Base-by-base conservation (phyloP, 2,888 invertebrate genomes). In the Sesia bembeciformis region DNA sequence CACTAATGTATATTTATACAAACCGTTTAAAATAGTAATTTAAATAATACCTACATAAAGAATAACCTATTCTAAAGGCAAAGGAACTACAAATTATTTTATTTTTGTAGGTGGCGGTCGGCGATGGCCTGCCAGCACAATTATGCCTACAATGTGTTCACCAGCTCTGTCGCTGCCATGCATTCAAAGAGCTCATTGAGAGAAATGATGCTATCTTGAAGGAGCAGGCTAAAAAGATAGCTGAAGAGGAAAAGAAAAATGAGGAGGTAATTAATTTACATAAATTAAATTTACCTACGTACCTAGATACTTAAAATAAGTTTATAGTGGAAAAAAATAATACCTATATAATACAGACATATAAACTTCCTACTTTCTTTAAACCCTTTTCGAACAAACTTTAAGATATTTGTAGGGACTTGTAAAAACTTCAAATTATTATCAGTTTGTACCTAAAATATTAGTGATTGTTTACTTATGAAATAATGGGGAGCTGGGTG, bases 91-190 rank as follows among this genome's bases (percentile, higher is more conserved):
- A 39, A 38, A n/a, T 1, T 50, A 50, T 50, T 40, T 52, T 53
- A 40, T 53, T 52, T 49, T 6, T 8, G 0, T 60, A 91, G 91
- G 88, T 93, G 53, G 82, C 91, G 40, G 83, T 90, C 4, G 91
- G 90, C 4, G 92, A 92, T 59, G 92, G 92, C 0, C 83, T 93
- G 65, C 93, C 93, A 0, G 70, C 90, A 6, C 92, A 92, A 70
- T 81, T 93, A 56, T 93, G 93, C 57, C 79, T 92, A 8, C 92
- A 92, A 65, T 93, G 93, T 64, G 92, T 92, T 49, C 92, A 92
- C 66, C 92, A 92, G 65, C 91, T 93, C 38, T 92, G 92, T 0
- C 84, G 92, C n/a, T 91, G 91, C 67, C 90, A 92, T 69, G 91
- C 93, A 40, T 93, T 92, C 76, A 93, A 92, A 63, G 90, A 90